Base-by-base conservation (phyloP, 2,888 invertebrate species). In the Drosophila leonis region DNA sequence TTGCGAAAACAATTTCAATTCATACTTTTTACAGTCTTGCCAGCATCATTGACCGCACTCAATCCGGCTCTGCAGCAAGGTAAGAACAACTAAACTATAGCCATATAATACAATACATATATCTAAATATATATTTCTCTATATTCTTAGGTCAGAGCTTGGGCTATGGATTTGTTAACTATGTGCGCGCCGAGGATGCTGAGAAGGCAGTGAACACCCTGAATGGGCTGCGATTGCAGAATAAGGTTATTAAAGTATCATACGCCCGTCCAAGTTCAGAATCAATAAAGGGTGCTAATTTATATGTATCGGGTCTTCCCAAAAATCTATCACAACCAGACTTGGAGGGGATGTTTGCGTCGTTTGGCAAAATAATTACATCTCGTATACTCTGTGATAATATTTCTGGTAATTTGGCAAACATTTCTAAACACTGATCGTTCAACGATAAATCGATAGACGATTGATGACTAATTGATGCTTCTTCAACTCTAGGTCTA, bases 151-250 rank as follows among this genome's bases (percentile, higher is more conserved):
- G 99, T 92, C 99, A 99, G 95, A 99, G 98, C 94, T 95, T 99
- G 93, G 99, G 99, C 92, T 99, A 99, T 94, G 99, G 99, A 91
- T 99, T 99, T 94, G 99, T 99, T 93, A 99, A 99, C 95, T 99
- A 99, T 95, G 98, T 98, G 94, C 96, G 98, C 89, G 96, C 98
- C 79, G 98, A 98, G 94, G 99, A 99, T 94, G 99, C 99, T 82
- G 98, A 98, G 93, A 98, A 99, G 94, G 99, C 99, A 85, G 99
- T 99, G 94, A 97, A 97, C 94, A 98, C 98, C 79, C 95, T 99
- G 92, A 99, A 99, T 94, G 99, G 99, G 90, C 96, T 99, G 90
- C 96, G 99, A 90, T 95, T 99, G 90, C 99, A 99, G 94, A 99
- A 99, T 94, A 99, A 99, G 95, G 99, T 98, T 75, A 99, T 99